These are phyloP conservation scores for Oreohelix idahoensis DNA, from an alignment of 1,140 invertebrate species.

Conservation along the genomic window DNA sequence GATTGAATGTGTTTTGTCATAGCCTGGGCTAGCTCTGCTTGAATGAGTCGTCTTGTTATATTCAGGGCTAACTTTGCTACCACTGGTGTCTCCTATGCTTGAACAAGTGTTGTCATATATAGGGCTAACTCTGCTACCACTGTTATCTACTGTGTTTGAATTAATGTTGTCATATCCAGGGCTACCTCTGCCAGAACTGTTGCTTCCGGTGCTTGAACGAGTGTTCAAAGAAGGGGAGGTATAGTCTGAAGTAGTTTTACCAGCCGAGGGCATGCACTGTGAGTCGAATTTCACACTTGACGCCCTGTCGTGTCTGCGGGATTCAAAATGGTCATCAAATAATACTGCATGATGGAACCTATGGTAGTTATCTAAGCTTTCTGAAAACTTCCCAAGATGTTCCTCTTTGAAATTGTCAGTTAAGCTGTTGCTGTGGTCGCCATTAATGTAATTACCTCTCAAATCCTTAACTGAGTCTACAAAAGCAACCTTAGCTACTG, in stretches of 20 bases:
- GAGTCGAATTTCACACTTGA: neutral
- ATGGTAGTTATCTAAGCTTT: neutral
- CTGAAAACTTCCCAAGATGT: neutral
- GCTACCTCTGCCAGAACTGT: neutral
- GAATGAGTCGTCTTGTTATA: too few species aligned
- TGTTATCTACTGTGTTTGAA: too few species aligned
- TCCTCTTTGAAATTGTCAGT: neutral
- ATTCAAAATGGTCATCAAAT: conserved; percentile 33
- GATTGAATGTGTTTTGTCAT: too few species aligned
- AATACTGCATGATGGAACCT: neutral
- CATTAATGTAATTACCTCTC: neutral
- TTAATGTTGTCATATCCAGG: neutral
- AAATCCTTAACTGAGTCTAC: neutral
- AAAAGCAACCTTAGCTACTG: neutral
- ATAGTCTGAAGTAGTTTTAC: neutral
- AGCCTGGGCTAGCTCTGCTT: too few species aligned
- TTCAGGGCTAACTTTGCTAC: too few species aligned
- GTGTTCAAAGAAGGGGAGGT: neutral
- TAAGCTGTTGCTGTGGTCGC: neutral
- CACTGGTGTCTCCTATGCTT: too few species aligned
- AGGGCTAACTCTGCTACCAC: too few species aligned
- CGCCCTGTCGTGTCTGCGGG: neutral
- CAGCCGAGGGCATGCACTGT: neutral
- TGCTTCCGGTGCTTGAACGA: neutral
- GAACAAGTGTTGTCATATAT: too few species aligned